Percentiles rank a stretch among this genome's conserved stretches.
phyloP scores from a whole-genome alignment of 2,888 invertebrate genomes.

The Sisyra nigra region DNA sequence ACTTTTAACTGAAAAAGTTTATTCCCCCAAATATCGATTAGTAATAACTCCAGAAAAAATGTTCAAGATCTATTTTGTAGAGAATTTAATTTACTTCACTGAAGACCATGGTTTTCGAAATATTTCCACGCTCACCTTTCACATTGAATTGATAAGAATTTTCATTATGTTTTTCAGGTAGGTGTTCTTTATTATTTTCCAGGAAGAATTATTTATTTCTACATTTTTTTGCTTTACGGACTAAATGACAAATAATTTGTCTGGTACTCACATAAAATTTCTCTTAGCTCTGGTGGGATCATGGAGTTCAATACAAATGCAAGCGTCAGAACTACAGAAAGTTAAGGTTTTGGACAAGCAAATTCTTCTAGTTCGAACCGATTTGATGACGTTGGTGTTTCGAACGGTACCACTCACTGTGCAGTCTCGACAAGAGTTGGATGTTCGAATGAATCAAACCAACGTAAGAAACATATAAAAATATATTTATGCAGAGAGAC shows the following conservation, averaged over 20 bases:
- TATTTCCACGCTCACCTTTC: no score
- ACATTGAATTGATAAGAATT: no score
- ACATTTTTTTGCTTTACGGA: slow-evolving; percentile 6
- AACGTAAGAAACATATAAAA: slow-evolving; percentile 4
- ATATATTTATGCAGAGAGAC: background rate
- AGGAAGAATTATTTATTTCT: slow-evolving; percentile 3
- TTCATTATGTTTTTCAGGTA: no score
- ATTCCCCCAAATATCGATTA: no score
- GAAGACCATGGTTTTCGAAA: no score
- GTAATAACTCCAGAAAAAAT: no score
- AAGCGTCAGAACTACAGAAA: slow-evolving; percentile 24
- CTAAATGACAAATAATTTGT: background rate
- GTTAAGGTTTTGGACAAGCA: slow-evolving; percentile 24
- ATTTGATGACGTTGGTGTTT: slow-evolving; percentile 20
- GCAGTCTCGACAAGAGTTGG: slow-evolving; percentile 6
- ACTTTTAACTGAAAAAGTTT: no score
- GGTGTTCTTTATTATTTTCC: no score
- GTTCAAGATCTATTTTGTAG: no score
- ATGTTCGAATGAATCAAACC: slow-evolving; percentile 1
- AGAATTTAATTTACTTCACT: no score
- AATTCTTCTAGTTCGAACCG: slow-evolving; percentile 23
- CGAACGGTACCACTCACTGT: slow-evolving; percentile 14
- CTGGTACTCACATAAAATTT: background rate
- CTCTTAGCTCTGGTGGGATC: slow-evolving; percentile 30
- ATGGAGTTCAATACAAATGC: slow-evolving; percentile 31